Evolutionary conservation across 2,888 invertebrate species (phyloP).

Genomic region (Drosophila phalerata): DNA sequence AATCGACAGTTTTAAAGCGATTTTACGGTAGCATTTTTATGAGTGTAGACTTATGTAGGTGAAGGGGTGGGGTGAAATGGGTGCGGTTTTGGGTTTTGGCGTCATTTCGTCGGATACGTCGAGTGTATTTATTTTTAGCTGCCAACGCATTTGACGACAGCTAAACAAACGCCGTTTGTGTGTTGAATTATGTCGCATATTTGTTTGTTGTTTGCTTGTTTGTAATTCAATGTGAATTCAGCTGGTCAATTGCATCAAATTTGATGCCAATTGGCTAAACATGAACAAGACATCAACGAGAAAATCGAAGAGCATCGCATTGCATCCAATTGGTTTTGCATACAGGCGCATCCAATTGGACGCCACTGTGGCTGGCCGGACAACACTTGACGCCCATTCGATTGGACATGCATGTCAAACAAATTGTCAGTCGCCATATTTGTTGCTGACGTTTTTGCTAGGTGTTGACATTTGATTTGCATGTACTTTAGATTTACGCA

Average conservation of each 20-base stretch:
- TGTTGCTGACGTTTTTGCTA: slow-evolving; percentile 35
- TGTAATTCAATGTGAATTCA: slow-evolving; percentile 43
- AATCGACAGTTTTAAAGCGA: no score
- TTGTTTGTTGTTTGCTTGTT: slow-evolving; percentile 20
- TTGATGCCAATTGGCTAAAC: slow-evolving; percentile 40
- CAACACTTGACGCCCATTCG: slow-evolving; percentile 60
- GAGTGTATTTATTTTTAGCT: slow-evolving; percentile 61
- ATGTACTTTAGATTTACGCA: slow-evolving; percentile 44
- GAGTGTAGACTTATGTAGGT: no score
- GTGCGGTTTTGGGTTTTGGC: not conserved
- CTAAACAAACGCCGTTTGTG: slow-evolving; percentile 33
- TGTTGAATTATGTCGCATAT: slow-evolving; percentile 32
- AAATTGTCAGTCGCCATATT: slow-evolving; percentile 69
- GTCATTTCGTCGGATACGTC: slow-evolving; percentile 28
- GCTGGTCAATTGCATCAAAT: slow-evolving; percentile 60
- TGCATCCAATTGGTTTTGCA: slow-evolving; percentile 63
- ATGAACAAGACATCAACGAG: slow-evolving; percentile 36
- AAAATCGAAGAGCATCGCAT: slow-evolving; percentile 53
- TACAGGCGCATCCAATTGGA: slow-evolving; percentile 52
- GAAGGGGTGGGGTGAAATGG: not conserved
- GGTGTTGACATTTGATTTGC: slow-evolving; percentile 69
- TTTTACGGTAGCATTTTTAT: no score
- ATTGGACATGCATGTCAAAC: slow-evolving; percentile 63
- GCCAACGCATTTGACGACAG: slow-evolving; percentile 60
- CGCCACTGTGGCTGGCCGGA: slow-evolving; percentile 14